Evolutionary conservation across 2,797 vertebrate species (phyloP).

Genomic region (Chloroceryle amazona): DNA sequence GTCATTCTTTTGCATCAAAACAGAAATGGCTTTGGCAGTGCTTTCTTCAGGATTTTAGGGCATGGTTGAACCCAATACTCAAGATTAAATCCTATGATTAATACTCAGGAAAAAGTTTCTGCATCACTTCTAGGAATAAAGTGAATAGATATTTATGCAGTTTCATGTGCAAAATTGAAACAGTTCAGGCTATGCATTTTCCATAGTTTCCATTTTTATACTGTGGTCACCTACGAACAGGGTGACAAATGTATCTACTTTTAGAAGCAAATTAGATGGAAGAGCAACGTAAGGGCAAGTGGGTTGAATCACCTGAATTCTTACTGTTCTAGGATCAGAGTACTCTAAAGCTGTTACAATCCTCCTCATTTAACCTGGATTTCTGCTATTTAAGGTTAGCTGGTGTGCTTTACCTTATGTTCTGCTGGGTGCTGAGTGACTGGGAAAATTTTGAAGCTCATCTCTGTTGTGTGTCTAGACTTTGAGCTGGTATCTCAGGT

Average conservation of each 20-base stretch:
- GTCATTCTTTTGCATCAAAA: neutral
- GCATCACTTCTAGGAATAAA: neutral
- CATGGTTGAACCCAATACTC: neutral
- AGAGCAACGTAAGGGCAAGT: neutral
- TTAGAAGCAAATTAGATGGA: neutral
- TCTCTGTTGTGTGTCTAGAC: neutral
- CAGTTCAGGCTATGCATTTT: neutral
- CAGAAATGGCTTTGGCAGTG: neutral
- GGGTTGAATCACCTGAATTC: neutral
- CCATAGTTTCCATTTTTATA: neutral
- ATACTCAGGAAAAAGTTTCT: neutral
- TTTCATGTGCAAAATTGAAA: neutral
- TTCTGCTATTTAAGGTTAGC: neutral
- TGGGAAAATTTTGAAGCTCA: slow-evolving; percentile 15
- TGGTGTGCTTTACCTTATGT: neutral
- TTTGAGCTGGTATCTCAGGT: neutral
- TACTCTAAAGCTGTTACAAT: neutral
- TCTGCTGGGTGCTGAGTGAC: slow-evolving; percentile 17
- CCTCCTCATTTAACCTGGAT: neutral
- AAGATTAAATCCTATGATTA: neutral
- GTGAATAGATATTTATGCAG: neutral
- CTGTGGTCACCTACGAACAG: neutral
- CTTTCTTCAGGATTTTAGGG: neutral
- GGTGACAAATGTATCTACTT: neutral
- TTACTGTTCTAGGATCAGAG: neutral